Conservation (phyloP, 2,888 invertebrate genomes). For the Acleris sparsana region DNA sequence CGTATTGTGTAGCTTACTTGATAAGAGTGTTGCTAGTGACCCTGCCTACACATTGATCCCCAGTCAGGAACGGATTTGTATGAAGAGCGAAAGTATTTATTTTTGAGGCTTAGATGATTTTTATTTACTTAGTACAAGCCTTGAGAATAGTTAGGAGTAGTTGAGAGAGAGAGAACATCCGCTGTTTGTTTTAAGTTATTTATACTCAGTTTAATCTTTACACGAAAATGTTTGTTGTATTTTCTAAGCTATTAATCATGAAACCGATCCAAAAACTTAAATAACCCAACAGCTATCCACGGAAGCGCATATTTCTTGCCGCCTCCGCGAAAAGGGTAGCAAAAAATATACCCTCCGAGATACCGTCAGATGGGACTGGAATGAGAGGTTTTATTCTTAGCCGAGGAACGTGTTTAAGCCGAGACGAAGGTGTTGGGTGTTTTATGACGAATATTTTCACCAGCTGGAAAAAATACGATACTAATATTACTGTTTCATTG, state of each 20-base stretch:
- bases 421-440: background rate
- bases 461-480: background rate
- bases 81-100: no score
- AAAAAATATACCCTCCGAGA: conserved; percentile 22
- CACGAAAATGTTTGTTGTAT: background rate
- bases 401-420: background rate
- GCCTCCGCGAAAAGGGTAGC: background rate
- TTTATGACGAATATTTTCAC: background rate
- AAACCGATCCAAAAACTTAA: conserved; percentile 5
- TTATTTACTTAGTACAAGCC: no score
- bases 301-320: conserved; percentile 8
- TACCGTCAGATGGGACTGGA: conserved; percentile 16
- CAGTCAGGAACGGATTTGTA: no score
- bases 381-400: conserved; percentile 8
- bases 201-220: no score
- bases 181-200: no score
- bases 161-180: no score
- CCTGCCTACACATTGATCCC: no score
- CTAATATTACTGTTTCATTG: background rate
- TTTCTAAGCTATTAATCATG: background rate
- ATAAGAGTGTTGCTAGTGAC: no score
- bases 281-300: background rate
- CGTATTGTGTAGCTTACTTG: no score
- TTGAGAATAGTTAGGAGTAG: no score
- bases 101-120: no score